phyloP scores from a whole-genome alignment of 2,797 vertebrate genomes.

The Falco novaeseelandiae region DNA sequence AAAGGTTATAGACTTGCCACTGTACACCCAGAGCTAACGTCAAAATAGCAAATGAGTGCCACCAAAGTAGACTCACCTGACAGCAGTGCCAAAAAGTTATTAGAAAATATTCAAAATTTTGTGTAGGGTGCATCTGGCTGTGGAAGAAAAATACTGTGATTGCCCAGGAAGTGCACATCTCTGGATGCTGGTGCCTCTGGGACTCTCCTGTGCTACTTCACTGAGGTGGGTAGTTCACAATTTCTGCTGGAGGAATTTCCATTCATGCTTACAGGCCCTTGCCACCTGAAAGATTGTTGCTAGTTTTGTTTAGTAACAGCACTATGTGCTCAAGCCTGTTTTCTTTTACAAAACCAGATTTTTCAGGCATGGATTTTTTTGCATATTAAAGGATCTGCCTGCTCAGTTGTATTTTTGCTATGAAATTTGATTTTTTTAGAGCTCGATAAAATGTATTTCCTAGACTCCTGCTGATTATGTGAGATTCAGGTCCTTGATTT shows the following conservation, averaged over 20 bases:
- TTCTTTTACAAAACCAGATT: neutral
- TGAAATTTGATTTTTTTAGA: neutral
- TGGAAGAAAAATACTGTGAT: neutral
- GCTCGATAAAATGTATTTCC: neutral
- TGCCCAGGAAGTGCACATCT: neutral
- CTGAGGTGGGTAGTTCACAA: neutral
- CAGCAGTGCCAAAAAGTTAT: neutral
- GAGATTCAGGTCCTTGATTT: neutral
- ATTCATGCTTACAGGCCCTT: accelerated
- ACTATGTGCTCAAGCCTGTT: accelerated
- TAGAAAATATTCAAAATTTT: neutral
- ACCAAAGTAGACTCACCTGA: neutral
- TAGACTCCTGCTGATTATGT: neutral
- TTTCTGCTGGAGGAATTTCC: neutral
- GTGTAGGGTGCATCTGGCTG: neutral
- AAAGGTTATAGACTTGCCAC: neutral
- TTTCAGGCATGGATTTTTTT: neutral
- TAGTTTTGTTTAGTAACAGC: neutral
- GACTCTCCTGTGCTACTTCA: neutral
- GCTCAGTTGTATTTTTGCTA: neutral
- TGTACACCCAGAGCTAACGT: neutral
- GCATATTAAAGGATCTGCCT: neutral
- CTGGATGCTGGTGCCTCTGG: neutral
- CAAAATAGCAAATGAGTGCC: neutral
- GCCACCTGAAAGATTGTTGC: neutral